Percentiles rank a stretch among this genome's conserved stretches.
Evolutionary conservation across 2,888 invertebrate genomes (phyloP).

Genomic region (Pseudolycoriella hygida): DNA sequence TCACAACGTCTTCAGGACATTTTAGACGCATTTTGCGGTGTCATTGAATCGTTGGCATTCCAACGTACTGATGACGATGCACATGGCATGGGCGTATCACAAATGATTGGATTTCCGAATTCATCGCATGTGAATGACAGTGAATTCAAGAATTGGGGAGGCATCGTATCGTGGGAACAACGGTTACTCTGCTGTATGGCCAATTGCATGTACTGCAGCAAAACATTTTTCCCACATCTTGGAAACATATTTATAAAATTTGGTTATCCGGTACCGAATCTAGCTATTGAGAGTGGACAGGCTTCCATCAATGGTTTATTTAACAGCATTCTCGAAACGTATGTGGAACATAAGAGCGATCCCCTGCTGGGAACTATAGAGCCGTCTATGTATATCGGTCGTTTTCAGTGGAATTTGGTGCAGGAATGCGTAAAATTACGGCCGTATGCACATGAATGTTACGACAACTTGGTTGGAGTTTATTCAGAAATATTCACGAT

Average conservation of each 20-base stretch:
- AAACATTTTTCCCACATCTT: slow-evolving; percentile 53
- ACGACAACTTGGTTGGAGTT: slow-evolving; percentile 45
- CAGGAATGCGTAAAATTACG: slow-evolving; percentile 53
- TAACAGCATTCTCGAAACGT: slow-evolving; percentile 48
- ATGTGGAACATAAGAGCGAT: slow-evolving; percentile 80
- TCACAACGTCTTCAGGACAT: slow-evolving; percentile 37
- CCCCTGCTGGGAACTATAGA: slow-evolving; percentile 92
- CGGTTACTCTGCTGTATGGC: slow-evolving; percentile 70
- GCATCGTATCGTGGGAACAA: slow-evolving; percentile 50
- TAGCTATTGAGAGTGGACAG: slow-evolving; percentile 49
- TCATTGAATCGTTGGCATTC: slow-evolving; percentile 55
- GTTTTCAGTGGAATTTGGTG: slow-evolving; percentile 70
- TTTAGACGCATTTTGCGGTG: slow-evolving; percentile 42
- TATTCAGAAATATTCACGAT: slow-evolving; percentile 35
- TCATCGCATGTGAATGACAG: slow-evolving; percentile 14
- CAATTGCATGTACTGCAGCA: slow-evolving; percentile 72
- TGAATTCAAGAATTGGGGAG: slow-evolving; percentile 13
- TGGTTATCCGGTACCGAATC: slow-evolving; percentile 57
- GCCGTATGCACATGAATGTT: slow-evolving; percentile 77
- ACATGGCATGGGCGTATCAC: slow-evolving; percentile 37
- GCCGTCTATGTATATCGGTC: slow-evolving; percentile 85
- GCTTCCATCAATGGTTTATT: slow-evolving; percentile 35
- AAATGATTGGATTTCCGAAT: slow-evolving; percentile 37
- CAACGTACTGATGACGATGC: slow-evolving; percentile 44
- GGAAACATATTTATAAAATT: slow-evolving; percentile 43